Conservation (phyloP, 1,140 invertebrate genomes). For the Manduca sexta region DNA sequence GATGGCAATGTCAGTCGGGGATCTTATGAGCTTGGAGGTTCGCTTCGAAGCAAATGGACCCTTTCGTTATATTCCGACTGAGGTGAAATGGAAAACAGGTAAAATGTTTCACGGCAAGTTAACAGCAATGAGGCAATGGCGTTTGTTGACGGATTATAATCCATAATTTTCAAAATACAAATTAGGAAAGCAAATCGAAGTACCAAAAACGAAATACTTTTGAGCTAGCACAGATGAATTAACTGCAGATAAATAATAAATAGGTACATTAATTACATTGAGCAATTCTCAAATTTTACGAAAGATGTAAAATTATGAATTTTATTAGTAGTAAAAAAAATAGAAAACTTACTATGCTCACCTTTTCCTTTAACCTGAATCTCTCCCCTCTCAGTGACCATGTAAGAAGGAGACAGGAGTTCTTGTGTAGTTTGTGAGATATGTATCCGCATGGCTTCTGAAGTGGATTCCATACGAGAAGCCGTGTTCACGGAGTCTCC, state of each 20-base stretch:
- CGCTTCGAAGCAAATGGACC: no score
- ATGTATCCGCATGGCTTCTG: slow-evolving; percentile 94
- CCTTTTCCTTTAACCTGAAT: slow-evolving; percentile 92
- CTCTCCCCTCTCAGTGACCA: slow-evolving; percentile 85
- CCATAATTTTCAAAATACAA: slow-evolving; percentile 6
- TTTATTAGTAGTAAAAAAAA: not conserved
- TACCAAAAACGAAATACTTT: not conserved
- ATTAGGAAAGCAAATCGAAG: not conserved
- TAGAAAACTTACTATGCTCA: slow-evolving; percentile 35
- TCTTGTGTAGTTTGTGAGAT: slow-evolving; percentile 91
- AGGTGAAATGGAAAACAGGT: no score
- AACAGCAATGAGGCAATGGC: no score
- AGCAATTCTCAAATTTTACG: no score
- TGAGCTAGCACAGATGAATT: not conserved
- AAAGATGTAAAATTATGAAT: no score
- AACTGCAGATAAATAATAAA: not conserved
- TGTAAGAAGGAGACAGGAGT: slow-evolving; percentile 83
- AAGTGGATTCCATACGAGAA: slow-evolving; percentile 93
- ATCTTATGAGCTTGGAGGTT: no score
- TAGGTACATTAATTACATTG: not conserved
- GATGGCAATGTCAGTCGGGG: no score
- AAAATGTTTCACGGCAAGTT: no score
- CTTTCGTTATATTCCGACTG: no score
- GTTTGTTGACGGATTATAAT: no score
- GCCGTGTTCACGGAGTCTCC: slow-evolving; percentile 95